These are phyloP conservation scores for Raja brachyura DNA, from an alignment of 2,113 vertebrate genomes.

Conservation along the genomic window DNA sequence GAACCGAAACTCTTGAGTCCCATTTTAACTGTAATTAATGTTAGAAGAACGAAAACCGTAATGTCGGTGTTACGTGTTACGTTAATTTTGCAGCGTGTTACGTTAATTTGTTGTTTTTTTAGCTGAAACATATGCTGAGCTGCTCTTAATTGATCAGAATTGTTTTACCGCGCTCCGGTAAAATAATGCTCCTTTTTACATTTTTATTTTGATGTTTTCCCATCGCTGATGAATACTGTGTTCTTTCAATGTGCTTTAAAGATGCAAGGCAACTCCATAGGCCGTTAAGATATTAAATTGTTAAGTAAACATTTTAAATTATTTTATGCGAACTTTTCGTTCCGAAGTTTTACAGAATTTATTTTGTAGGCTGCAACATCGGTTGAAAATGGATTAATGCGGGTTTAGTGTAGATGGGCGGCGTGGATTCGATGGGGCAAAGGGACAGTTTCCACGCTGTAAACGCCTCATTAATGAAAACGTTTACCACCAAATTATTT, in stretches of 20 bases:
- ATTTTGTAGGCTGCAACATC: neutral
- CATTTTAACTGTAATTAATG: slow-evolving; percentile 23
- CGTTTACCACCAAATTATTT: neutral
- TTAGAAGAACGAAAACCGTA: neutral
- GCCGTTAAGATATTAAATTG: neutral
- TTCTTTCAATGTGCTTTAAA: neutral
- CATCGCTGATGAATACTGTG: neutral
- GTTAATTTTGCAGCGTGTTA: neutral
- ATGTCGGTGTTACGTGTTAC: neutral
- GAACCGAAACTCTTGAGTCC: neutral
- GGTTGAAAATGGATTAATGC: too few relatives aligned
- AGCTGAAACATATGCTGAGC: neutral
- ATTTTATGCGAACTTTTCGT: neutral
- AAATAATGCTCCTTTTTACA: neutral
- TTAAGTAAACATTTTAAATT: too few relatives aligned
- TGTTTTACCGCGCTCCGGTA: neutral
- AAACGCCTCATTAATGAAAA: neutral
- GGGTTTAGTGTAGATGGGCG: too few relatives aligned
- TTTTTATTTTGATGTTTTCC: neutral
- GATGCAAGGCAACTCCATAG: neutral
- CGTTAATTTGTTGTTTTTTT: neutral
- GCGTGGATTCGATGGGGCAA: too few relatives aligned
- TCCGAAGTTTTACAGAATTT: neutral
- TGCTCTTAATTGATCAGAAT: neutral
- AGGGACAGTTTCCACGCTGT: too few relatives aligned